Evolutionary conservation across 2,888 invertebrate genomes (phyloP).

Genomic region (Sarcophaga carnaria): DNA sequence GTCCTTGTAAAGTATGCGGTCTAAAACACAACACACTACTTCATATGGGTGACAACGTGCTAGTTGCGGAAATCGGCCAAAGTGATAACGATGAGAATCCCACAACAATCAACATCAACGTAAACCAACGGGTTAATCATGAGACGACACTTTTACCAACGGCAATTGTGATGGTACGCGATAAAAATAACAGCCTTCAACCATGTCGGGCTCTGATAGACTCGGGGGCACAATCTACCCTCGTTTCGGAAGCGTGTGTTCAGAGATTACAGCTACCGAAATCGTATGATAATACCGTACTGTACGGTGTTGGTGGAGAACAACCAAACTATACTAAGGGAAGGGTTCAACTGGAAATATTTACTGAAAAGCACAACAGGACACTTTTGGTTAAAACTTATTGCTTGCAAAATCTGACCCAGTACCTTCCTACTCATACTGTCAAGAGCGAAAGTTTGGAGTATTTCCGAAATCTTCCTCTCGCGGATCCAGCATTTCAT

Average conservation of each 20-base stretch:
- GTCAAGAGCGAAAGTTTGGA: too few relatives aligned
- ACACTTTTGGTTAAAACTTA: too few relatives aligned
- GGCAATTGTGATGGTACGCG: constrained; percentile 41
- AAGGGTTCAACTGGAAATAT: constrained; percentile 45
- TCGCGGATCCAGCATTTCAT: constrained; percentile 1
- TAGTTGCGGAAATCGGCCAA: too few relatives aligned
- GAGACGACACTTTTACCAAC: constrained; percentile 46
- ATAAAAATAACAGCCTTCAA: constrained; percentile 21
- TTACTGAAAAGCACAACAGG: background rate
- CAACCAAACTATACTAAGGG: constrained; percentile 30
- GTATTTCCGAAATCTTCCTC: too few relatives aligned
- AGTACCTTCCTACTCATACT: too few relatives aligned
- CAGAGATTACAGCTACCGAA: constrained; percentile 39
- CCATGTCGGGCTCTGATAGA: constrained; percentile 56
- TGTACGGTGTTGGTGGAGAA: constrained; percentile 25
- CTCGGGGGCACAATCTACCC: constrained; percentile 53
- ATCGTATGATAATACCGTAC: constrained; percentile 27
- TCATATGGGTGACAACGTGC: constrained; percentile 7
- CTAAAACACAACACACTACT: constrained; percentile 58
- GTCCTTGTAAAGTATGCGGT: constrained; percentile 41
- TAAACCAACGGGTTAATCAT: too few relatives aligned
- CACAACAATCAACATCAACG: too few relatives aligned
- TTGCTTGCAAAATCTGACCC: too few relatives aligned
- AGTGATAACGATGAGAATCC: background rate
- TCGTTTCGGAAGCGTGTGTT: constrained; percentile 44